Evolutionary conservation across 2,888 invertebrate genomes (phyloP), one percentile per base, ranked within the genome.

Genomic region (Meganola albula): DNA sequence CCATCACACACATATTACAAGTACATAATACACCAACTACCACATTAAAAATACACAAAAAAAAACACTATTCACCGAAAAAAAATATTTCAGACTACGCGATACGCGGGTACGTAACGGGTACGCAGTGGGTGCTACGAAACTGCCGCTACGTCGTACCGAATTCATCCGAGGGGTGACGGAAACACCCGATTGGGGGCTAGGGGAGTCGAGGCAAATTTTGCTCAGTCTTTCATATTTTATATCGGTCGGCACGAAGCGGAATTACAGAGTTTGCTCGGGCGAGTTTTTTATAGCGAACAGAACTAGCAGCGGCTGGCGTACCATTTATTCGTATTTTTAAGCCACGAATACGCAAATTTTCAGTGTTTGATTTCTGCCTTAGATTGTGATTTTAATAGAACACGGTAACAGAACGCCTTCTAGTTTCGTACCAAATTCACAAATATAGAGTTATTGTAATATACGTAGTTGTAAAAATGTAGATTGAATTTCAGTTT

Each of bases 171-270:
- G 75, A 73, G 38, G 37, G 27, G 18, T 10, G 35, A 42, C 82
- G 82, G 71, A 53, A 34, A 36, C 23, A 26, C 35, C 67, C 82
- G 82, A 79, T 37, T 38, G 39, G 28, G 53, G 53, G 64, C 63
- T 68, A 55, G 64, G 68, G 68, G 63, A 54, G 56, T 62, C 58
- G 59, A 64, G 54, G 70, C 62, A 71, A 76, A 75, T 74, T 82
- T 72, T 57, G 80, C 75, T 69, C 82, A 72, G 77, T 76, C 79
- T 82, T 84, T 84, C 84, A 84, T 83, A 84, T 84, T 84, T 84
- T 83, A 84, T 83, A 83, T 76, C 74, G 77, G 72, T 70, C 54
- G 75, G 76, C 73, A 70, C 70, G 70, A 55, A 66, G 68, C 73
- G 74, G 75, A 75, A 78, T 82, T 83, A 80, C 83, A 62, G 76